These are phyloP conservation scores for Edolisoma coerulescens DNA, from an alignment of 2,113 vertebrate species.

Conservation along the genomic window DNA sequence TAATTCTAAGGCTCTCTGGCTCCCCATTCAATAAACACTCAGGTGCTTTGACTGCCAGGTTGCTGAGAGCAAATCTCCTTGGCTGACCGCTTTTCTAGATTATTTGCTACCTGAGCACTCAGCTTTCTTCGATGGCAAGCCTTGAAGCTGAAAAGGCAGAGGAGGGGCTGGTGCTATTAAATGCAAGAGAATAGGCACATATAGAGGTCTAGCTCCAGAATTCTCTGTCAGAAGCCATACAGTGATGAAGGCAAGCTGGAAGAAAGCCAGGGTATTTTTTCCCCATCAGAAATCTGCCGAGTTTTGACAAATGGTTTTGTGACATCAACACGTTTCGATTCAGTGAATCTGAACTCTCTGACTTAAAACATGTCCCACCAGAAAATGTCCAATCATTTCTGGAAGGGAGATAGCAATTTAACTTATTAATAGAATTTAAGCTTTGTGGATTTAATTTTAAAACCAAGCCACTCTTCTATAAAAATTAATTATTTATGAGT, in stretches of 20 bases:
- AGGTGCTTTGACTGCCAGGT: not conserved
- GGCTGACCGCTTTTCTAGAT: slow-evolving; percentile 34
- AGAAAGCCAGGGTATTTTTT: not conserved
- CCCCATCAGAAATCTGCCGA: not conserved
- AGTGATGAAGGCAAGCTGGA: not conserved
- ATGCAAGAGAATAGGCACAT: not conserved
- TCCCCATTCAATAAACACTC: not conserved
- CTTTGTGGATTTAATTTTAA: slow-evolving; percentile 2
- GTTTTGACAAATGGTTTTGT: slow-evolving; percentile 2
- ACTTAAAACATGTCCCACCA: not conserved
- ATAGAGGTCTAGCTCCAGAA: not conserved
- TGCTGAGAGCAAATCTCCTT: not conserved
- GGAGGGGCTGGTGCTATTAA: not conserved
- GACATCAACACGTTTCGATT: not conserved
- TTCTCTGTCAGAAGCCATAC: not conserved
- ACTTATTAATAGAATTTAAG: not conserved
- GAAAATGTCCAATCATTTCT: not conserved
- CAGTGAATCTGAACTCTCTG: not conserved
- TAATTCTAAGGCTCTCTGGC: not conserved
- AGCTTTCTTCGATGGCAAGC: not conserved
- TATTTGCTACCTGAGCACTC: not conserved
- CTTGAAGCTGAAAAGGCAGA: not conserved
- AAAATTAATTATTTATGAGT: slow-evolving; percentile 6
- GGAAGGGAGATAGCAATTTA: not conserved
- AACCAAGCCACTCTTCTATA: not conserved